Conservation (phyloP, 1,140 invertebrate genomes). For the Drosophila simulans region DNA sequence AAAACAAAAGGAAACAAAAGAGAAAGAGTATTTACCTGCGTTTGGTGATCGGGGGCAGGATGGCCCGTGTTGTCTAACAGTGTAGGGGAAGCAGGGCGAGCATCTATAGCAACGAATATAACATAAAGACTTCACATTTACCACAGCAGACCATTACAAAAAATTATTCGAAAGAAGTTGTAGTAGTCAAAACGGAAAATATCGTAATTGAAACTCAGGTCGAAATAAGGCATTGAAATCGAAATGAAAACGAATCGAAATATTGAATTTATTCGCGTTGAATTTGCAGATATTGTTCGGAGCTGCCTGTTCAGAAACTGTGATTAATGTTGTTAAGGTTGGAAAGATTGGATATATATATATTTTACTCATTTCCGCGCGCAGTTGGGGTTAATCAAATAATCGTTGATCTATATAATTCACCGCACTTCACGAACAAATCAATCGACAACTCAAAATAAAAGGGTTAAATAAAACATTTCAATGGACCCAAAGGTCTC, state of each 20-base stretch:
- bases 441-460: slow-evolving; percentile 45
- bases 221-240: slow-evolving; percentile 27
- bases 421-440: slow-evolving; percentile 63
- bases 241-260: slow-evolving; percentile 32
- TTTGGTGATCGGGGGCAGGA: slow-evolving; percentile 85
- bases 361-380: slow-evolving; percentile 13
- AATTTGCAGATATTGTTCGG: slow-evolving; percentile 30
- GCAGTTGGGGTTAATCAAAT: slow-evolving; percentile 33
- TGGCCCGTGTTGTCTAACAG: slow-evolving; percentile 85
- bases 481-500: slow-evolving; percentile 13
- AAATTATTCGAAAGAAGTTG: slow-evolving; percentile 83
- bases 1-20: slow-evolving; percentile 76
- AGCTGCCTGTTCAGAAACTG: slow-evolving; percentile 45
- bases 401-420: slow-evolving; percentile 42
- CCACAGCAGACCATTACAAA: slow-evolving; percentile 85
- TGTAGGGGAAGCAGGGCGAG: slow-evolving; percentile 85
- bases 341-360: slow-evolving; percentile 24
- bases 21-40: slow-evolving; percentile 85
- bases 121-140: slow-evolving; percentile 86
- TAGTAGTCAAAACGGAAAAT: slow-evolving; percentile 66
- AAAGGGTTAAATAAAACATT: slow-evolving; percentile 21
- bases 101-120: slow-evolving; percentile 87
- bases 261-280: slow-evolving; percentile 64
- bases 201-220: slow-evolving; percentile 35
- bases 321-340: slow-evolving; percentile 37